Evolutionary conservation across 2,888 invertebrate species (phyloP).

Genomic region (Nephrotoma guestfalica): DNA sequence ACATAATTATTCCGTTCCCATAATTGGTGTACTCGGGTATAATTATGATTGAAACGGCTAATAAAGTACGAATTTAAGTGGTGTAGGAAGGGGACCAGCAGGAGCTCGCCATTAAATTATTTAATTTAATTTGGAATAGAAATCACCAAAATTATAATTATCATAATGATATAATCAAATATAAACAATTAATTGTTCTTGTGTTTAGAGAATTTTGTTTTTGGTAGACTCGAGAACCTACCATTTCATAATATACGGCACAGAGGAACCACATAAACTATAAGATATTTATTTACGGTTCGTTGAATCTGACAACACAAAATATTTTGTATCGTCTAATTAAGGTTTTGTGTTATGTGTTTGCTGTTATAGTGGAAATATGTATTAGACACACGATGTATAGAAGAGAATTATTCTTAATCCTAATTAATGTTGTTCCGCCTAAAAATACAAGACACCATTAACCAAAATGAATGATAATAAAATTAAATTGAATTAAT

Average conservation of each 20-base stretch:
- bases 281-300: background rate
- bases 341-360: background rate
- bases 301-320: background rate
- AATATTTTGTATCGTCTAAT: background rate
- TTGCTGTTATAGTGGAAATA: background rate
- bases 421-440: background rate
- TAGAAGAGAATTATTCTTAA: background rate
- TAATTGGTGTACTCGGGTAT: too few relatives aligned
- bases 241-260: background rate
- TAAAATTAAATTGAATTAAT: background rate
- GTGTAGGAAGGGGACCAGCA: background rate
- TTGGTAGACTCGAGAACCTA: background rate
- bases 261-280: background rate
- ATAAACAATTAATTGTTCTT: background rate
- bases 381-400: background rate
- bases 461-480: background rate
- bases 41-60: background rate
- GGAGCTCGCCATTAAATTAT: background rate
- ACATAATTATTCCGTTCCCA: background rate
- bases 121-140: background rate
- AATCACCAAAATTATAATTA: background rate
- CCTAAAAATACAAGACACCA: background rate
- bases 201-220: background rate
- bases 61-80: background rate
- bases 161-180: background rate